Conservation (phyloP, 2,113 vertebrate genomes). For the Colaptes auratus region DNA sequence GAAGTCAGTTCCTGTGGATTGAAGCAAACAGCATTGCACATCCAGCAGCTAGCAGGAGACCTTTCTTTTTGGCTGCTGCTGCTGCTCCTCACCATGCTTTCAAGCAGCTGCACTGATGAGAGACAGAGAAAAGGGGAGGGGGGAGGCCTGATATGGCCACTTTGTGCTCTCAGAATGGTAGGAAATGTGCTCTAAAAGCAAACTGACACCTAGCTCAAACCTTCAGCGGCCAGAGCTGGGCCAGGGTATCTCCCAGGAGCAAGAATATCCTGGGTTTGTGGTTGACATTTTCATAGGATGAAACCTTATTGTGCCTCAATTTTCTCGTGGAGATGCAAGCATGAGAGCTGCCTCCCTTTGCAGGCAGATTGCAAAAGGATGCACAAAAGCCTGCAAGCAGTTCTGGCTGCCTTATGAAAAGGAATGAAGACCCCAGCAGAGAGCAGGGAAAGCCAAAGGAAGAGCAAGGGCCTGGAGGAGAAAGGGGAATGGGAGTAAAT, state of each 20-base stretch:
- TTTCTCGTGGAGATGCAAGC: background rate
- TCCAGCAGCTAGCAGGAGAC: background rate
- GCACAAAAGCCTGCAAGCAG: background rate
- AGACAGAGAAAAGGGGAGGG: no score
- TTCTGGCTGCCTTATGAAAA: background rate
- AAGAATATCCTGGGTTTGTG: background rate
- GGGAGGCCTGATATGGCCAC: background rate
- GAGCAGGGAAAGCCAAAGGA: background rate
- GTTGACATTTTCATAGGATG: background rate
- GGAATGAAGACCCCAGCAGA: background rate
- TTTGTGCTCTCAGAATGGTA: background rate
- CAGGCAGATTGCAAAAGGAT: background rate
- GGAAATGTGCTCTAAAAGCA: background rate
- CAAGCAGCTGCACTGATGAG: background rate
- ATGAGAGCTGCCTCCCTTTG: background rate
- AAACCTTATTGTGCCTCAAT: background rate
- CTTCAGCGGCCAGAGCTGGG: background rate
- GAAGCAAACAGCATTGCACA: background rate
- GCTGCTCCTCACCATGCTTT: background rate
- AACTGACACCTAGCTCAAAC: background rate
- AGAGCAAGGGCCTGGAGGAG: background rate
- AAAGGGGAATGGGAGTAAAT: background rate
- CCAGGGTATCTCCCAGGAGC: background rate
- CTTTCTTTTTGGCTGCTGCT: background rate
- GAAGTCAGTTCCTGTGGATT: background rate